Evolutionary conservation across 2,888 invertebrate genomes (phyloP).

Genomic region (Erpobdella octoculata): DNA sequence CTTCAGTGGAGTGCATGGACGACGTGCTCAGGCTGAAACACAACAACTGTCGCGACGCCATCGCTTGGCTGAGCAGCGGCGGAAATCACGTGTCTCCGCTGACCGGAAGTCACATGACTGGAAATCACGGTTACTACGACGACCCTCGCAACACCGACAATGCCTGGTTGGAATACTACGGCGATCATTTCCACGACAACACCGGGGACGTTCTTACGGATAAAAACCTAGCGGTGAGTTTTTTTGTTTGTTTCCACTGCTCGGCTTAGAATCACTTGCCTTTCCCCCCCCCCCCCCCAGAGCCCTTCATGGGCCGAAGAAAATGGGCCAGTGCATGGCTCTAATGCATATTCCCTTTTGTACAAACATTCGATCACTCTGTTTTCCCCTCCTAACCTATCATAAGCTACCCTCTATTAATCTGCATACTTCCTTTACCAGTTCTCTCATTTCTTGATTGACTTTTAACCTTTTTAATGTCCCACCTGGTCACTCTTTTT

Average conservation of each 20-base stretch:
- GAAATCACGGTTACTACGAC: constrained; percentile 82
- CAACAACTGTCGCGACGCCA: too few species aligned
- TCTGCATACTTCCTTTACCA: too few species aligned
- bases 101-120: background rate
- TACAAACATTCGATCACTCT: background rate
- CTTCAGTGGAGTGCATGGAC: constrained; percentile 3
- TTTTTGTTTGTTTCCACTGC: too few species aligned
- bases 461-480: too few species aligned
- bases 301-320: too few species aligned
- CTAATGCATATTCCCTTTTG: background rate
- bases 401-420: too few species aligned
- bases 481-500: too few species aligned
- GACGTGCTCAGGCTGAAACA: too few species aligned
- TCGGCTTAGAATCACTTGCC: too few species aligned
- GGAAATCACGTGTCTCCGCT: background rate
- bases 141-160: constrained; percentile 97
- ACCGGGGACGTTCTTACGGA: constrained; percentile 54
- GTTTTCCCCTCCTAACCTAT: background rate
- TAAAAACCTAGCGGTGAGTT: background rate
- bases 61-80: background rate
- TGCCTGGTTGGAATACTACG: constrained; percentile 95
- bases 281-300: too few species aligned
- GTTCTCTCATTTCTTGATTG: too few species aligned
- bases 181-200: constrained; percentile 84
- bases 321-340: too few species aligned